Base-by-base conservation (phyloP, 2,888 invertebrate species). In the Alloplasta piceator region DNA sequence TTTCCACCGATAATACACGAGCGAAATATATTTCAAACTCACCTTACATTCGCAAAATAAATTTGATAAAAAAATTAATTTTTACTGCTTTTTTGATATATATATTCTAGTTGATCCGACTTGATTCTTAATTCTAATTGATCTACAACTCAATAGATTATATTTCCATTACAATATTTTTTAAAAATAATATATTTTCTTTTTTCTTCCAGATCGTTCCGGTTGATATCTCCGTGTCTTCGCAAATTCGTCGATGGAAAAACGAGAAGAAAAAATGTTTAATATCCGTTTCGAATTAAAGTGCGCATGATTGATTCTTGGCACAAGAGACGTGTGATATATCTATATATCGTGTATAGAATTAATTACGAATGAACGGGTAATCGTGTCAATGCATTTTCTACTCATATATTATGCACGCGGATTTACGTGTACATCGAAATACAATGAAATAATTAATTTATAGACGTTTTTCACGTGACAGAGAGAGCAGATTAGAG, bases 221-320 rank as follows among this genome's bases (percentile, higher is more conserved):
- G 36, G 26, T 7, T 26, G 14, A 39, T 50, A 12, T 50, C 38
- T 7, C 50, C 36, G 39, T 50, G 3, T 50, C 50, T 66, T 50
- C 16, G 10, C 26, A 14, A 38, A n/a, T 61, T 14, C 41, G 4
- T 36, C 56, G 12, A 12, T n/a, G 36, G 10, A 67, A 56, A 63
- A 12, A 46, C 26, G 38, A 48, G 38, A 61, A 12, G 36, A 26
- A 12, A 46, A 48, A 16, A 52, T n/a, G 64, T 71, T 71, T 71
- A 77, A 71, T 77, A 71, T 71, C 77, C 77, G 70, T 10, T 50
- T 46, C 6, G 58, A 77, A 71, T 64, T 36, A 26, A 68, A 52
- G 52, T 36, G 46, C 43, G 68, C 61, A 61, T 52, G 10, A 41
- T 50, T 52, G 36, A 26, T 10, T 38, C 9, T 48, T 5, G 7